Evolutionary conservation across 2,888 invertebrate species (phyloP), one percentile per base, ranked within the genome.

Genomic region (Noctuana brunneofusca): DNA sequence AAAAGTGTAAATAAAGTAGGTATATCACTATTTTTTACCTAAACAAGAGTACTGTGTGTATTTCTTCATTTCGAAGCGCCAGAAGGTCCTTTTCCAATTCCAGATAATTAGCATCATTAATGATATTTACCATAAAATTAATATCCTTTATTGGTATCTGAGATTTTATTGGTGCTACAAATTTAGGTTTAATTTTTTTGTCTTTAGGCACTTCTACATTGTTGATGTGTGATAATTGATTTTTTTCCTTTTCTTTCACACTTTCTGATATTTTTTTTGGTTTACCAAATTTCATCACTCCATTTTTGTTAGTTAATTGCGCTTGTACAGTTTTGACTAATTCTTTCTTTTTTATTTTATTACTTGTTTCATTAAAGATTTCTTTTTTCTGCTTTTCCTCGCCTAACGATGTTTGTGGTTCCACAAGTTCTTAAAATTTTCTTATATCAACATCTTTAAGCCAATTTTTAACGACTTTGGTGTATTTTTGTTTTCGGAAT

Each of bases 251-350:
- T 52, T 66, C 41, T 63, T n/a, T n/a, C n/a, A 43, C 5, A n/a
- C 43, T 8, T 6, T 57, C 32, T 1, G n/a, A 14, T 27, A 9
- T 27, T 11, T 63, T 35, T 68, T 75, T 74, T 5, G 87, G 86
- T 64, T 81, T 87, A 20, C 68, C 67, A 65, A 75, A 90, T 69
- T 89, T 90, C 89, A 90, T 88, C 24, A 83, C 66, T 1, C 89
- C 89, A 64, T 75, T 80, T 73, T 83, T 87, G 63, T 90, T 89
- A 1, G 80, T 75, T 55, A 90, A 68, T 66, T 78, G 78, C 2
- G 89, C 70, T 76, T 90, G 90, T 14, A 89, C 65, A 3, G 75
- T 70, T 71, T 79, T 86, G 1, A 58, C 68, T n/a, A 41, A 35
- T 49, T 63, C 69, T 35, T 66, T 69, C 24, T 68, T 16, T 1